These are phyloP conservation scores for Opisthograptis luteolata DNA, from an alignment of 2,888 invertebrate genomes.

Conservation along the genomic window DNA sequence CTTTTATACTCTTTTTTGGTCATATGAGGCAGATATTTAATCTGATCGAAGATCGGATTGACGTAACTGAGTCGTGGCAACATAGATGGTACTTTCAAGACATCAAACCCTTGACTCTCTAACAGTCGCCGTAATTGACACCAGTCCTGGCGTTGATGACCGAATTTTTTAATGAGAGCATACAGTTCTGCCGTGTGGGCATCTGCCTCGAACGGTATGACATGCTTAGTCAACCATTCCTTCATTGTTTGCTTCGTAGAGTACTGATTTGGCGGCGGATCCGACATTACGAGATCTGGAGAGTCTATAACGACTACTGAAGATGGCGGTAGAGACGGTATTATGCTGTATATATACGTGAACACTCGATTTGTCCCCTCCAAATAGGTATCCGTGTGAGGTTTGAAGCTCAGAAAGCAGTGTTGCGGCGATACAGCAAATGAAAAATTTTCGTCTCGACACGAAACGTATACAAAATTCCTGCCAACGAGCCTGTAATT, in stretches of 20 bases:
- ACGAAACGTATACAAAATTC: background rate
- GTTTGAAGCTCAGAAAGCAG: background rate
- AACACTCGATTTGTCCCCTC: background rate
- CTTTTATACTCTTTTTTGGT: background rate
- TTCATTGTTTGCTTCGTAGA: background rate
- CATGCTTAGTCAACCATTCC: background rate
- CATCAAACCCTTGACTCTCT: background rate
- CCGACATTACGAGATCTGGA: background rate
- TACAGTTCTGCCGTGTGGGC: slow-evolving; percentile 3
- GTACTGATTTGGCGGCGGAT: background rate
- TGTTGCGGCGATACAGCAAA: background rate
- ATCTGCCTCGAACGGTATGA: background rate
- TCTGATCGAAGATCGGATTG: background rate
- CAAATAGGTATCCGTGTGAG: background rate
- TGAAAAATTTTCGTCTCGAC: background rate
- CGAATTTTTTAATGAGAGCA: background rate
- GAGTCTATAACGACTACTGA: background rate
- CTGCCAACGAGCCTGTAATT: background rate
- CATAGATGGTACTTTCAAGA: background rate
- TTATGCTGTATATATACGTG: background rate
- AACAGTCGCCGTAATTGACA: background rate
- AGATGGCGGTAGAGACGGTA: background rate
- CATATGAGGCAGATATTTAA: background rate
- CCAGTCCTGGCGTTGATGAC: background rate
- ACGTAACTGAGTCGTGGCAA: background rate